phyloP scores from a whole-genome alignment of 2,888 invertebrate species.

The Phengaris arion region DNA sequence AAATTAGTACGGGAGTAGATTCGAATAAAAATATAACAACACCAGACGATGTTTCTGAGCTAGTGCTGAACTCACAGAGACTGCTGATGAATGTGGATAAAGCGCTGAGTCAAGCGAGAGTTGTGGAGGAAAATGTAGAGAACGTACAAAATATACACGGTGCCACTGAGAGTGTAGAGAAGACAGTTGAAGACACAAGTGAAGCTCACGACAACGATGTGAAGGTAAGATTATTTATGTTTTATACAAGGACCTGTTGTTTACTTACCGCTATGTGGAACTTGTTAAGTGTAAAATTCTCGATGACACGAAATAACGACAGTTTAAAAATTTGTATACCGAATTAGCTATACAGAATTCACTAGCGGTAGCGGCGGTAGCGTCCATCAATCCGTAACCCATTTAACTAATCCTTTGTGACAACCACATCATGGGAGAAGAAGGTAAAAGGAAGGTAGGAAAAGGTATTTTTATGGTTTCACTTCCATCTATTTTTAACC shows the following conservation, averaged over 20 bases:
- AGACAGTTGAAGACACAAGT: conserved; percentile 29
- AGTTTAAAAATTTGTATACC: no score
- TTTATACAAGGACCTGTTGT: background rate
- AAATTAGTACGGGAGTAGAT: conserved; percentile 36
- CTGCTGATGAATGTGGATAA: conserved; percentile 65
- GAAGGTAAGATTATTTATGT: background rate
- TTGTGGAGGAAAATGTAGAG: conserved; percentile 34
- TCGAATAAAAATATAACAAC: conserved; percentile 47
- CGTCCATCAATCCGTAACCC: no score
- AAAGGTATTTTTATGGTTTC: no score
- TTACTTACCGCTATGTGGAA: no score
- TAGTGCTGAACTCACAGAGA: conserved; percentile 69
- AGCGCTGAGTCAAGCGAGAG: conserved; percentile 48
- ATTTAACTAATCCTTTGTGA: no score
- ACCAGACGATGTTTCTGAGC: conserved; percentile 53
- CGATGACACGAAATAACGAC: no score
- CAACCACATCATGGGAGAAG: no score
- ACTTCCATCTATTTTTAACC: no score
- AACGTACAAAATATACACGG: conserved; percentile 20
- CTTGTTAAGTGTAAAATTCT: no score
- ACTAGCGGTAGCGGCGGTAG: no score
- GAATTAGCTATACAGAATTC: no score
- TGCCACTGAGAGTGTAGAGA: conserved; percentile 29
- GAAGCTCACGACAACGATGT: background rate
- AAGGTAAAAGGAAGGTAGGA: no score